Evolutionary conservation across 37 sponge, comb jelly and placozoan genomes (phyloP).

Genomic region (Aplysina aerophoba): DNA sequence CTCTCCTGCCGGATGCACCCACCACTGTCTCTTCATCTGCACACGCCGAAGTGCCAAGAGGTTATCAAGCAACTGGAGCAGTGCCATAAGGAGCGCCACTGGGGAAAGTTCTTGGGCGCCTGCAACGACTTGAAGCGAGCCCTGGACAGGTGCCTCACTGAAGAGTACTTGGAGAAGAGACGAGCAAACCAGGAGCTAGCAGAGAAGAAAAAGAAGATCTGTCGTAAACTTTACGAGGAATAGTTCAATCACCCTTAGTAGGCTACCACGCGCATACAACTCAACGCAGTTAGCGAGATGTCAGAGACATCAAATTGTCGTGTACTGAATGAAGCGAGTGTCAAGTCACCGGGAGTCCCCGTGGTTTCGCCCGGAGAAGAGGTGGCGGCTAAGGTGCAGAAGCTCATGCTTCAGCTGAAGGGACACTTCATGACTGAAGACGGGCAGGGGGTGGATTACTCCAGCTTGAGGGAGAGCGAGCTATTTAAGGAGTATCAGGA

Average conservation of each 20-base stretch:
- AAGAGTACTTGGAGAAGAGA: slow-evolving; percentile 62
- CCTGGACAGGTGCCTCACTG: slow-evolving; percentile 69
- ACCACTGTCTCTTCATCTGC: slow-evolving; percentile 69
- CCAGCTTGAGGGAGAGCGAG: slow-evolving; percentile 39
- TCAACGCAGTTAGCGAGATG: background rate
- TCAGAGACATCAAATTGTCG: background rate
- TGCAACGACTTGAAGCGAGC: slow-evolving; percentile 83
- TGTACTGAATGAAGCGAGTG: too few relatives aligned
- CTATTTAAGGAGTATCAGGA: slow-evolving; percentile 53
- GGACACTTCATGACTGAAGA: slow-evolving; percentile 69
- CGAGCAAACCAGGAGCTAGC: slow-evolving; percentile 40
- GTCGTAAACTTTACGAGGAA: slow-evolving; percentile 29
- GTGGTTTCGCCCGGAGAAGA: slow-evolving; percentile 1
- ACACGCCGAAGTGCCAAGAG: slow-evolving; percentile 67
- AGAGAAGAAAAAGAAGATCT: slow-evolving; percentile 28
- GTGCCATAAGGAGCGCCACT: slow-evolving; percentile 76
- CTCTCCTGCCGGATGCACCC: slow-evolving; percentile 68
- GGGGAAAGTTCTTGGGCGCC: slow-evolving; percentile 72
- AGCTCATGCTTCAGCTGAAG: slow-evolving; percentile 63
- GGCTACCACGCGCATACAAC: slow-evolving; percentile 1
- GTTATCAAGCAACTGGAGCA: slow-evolving; percentile 61
- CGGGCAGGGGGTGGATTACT: slow-evolving; percentile 78
- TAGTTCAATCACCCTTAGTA: too few relatives aligned
- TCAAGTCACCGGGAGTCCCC: background rate
- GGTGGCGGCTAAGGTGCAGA: slow-evolving; percentile 61